A percentile compares a stretch with the other conserved stretches of the same genome.
Evolutionary conservation across 1,140 invertebrate genomes (phyloP).

Genomic region (Antheraea mylitta): DNA sequence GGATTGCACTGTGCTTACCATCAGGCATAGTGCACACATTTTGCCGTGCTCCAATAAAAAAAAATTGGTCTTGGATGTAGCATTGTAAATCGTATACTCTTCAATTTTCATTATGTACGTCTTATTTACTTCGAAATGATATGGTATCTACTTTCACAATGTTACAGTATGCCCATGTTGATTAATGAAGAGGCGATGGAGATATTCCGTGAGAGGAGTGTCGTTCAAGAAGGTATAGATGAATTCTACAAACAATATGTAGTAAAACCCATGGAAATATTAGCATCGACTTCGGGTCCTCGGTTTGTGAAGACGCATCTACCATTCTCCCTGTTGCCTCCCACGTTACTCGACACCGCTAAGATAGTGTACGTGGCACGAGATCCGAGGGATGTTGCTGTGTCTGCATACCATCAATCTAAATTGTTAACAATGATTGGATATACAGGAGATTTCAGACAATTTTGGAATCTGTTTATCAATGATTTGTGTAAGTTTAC

Average conservation of each 20-base stretch:
- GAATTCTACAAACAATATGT: background rate
- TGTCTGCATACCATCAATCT: constrained; percentile 14
- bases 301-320: constrained; percentile 86
- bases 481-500: constrained; percentile 13
- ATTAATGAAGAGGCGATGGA: background rate
- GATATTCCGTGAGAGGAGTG: background rate
- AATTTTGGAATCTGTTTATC: constrained; percentile 17
- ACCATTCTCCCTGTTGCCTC: constrained; percentile 77
- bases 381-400: constrained; percentile 79
- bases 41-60: no score
- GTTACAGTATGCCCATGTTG: background rate
- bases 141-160: no score
- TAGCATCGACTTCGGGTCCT: constrained; percentile 43
- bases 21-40: no score
- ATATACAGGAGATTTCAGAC: constrained; percentile 13
- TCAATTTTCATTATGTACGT: no score
- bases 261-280: background rate
- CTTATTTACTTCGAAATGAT: no score
- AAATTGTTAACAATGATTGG: background rate
- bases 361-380: constrained; percentile 87
- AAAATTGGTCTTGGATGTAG: no score
- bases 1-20: no score
- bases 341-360: constrained; percentile 20
- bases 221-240: constrained; percentile 11
- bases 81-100: no score